These are phyloP conservation scores for Protonemura montana DNA, from an alignment of 2,888 invertebrate species.

Conservation along the genomic window DNA sequence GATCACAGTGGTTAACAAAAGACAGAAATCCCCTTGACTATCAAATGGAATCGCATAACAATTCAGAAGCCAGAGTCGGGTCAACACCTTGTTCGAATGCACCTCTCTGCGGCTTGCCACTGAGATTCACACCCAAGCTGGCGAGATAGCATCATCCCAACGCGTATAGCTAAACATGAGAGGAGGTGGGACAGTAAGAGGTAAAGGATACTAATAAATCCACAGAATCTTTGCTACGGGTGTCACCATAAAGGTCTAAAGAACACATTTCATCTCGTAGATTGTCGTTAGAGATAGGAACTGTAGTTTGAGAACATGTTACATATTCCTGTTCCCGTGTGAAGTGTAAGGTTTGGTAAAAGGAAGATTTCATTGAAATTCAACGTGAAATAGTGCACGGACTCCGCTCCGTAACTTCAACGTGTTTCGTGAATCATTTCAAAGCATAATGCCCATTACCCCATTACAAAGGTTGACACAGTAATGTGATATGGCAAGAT, in stretches of 20 bases:
- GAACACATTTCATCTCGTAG: constrained; percentile 37
- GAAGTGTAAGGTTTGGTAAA: not conserved
- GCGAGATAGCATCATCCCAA: constrained; percentile 21
- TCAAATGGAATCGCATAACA: not conserved
- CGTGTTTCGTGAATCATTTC: constrained; percentile 3
- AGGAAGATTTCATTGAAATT: constrained; percentile 34
- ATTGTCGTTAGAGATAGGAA: constrained; percentile 26
- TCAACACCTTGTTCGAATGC: constrained; percentile 34
- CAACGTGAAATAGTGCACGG: constrained; percentile 33
- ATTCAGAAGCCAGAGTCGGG: constrained; percentile 14
- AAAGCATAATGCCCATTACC: constrained; percentile 19
- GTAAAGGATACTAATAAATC: constrained; percentile 36
- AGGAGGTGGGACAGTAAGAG: constrained; percentile 24
- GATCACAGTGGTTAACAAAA: not conserved
- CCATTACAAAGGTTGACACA: constrained; percentile 7
- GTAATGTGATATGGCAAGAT: not conserved
- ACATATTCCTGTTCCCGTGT: constrained; percentile 1
- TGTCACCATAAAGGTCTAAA: constrained; percentile 34
- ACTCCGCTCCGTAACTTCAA: not conserved
- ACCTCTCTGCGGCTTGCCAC: constrained; percentile 10
- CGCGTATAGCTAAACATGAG: constrained; percentile 10
- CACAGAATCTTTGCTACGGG: constrained; percentile 21
- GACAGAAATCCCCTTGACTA: not conserved
- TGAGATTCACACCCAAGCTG: constrained; percentile 35
- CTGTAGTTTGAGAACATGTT: not conserved